Conservation (phyloP, 1,140 invertebrate genomes). For the Bombus turneri region DNA sequence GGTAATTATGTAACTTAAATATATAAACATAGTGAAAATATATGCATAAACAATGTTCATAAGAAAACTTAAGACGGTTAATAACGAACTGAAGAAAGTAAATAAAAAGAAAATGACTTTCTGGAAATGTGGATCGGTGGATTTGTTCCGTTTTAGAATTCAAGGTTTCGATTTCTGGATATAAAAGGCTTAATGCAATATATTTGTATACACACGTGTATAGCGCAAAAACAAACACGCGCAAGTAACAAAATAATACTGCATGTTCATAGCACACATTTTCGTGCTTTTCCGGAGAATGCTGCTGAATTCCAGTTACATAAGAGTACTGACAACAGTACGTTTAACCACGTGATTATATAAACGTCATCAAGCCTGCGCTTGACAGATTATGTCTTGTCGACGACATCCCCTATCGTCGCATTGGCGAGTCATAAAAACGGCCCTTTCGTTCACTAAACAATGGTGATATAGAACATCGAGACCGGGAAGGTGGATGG, state of each 20-base stretch:
- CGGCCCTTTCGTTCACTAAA: slow-evolving; percentile 29
- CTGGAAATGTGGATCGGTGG: no score
- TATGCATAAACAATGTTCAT: no score
- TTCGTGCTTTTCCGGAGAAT: slow-evolving; percentile 27
- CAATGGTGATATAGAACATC: slow-evolving; percentile 11
- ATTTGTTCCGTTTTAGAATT: background rate
- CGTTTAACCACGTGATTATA: slow-evolving; percentile 72
- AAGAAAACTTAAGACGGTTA: no score
- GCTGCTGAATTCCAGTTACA: slow-evolving; percentile 57
- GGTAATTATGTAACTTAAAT: no score
- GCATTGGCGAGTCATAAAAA: slow-evolving; percentile 57
- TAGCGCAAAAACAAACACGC: background rate
- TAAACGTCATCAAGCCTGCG: slow-evolving; percentile 71
- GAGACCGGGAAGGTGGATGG: background rate
- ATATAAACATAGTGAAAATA: no score
- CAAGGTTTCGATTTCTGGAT: background rate
- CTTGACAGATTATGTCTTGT: slow-evolving; percentile 72
- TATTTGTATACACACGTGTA: background rate
- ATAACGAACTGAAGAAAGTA: no score
- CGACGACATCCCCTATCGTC: slow-evolving; percentile 64
- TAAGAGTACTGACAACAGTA: slow-evolving; percentile 60
- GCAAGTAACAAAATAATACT: background rate
- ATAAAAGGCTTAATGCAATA: background rate
- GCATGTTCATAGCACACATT: slow-evolving; percentile 37
- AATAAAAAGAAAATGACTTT: no score